Conservation (phyloP, 2,888 invertebrate species). For the Helleia helle region DNA sequence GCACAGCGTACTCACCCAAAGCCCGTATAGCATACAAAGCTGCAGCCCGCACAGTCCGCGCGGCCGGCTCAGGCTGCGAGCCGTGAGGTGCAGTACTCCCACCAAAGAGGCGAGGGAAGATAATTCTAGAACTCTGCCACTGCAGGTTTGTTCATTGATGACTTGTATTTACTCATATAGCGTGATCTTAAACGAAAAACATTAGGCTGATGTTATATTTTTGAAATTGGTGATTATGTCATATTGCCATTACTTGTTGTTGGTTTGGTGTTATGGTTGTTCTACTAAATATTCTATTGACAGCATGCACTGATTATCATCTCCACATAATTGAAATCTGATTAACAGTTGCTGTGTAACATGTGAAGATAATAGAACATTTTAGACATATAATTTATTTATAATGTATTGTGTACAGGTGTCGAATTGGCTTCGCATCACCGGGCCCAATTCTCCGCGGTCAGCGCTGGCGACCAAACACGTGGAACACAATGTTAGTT, state of each 20-base stretch:
- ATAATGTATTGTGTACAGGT: slow-evolving; percentile 32
- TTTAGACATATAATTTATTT: neutral
- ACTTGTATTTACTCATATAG: too few relatives aligned
- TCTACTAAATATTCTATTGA: too few relatives aligned
- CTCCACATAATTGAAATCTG: too few relatives aligned
- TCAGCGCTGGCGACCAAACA: slow-evolving; percentile 45
- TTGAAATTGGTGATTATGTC: too few relatives aligned
- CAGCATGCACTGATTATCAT: too few relatives aligned
- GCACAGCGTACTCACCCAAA: neutral
- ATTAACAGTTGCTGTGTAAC: too few relatives aligned
- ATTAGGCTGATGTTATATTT: too few relatives aligned
- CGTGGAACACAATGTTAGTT: slow-evolving; percentile 55
- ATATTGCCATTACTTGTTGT: too few relatives aligned
- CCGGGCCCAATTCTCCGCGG: slow-evolving; percentile 74
- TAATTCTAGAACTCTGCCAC: slow-evolving; percentile 26
- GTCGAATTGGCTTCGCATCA: slow-evolving; percentile 73
- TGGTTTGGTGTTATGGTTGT: too few relatives aligned
- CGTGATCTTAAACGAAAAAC: too few relatives aligned
- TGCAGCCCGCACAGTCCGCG: slow-evolving; percentile 13
- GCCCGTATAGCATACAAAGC: neutral
- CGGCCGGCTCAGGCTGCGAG: slow-evolving; percentile 7
- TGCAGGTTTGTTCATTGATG: slow-evolving; percentile 36
- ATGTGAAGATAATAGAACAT: too few relatives aligned
- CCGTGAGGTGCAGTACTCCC: slow-evolving; percentile 40
- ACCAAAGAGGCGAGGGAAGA: slow-evolving; percentile 24